Evolutionary conservation across 2,888 invertebrate genomes (phyloP).

Genomic region (Dione juno): DNA sequence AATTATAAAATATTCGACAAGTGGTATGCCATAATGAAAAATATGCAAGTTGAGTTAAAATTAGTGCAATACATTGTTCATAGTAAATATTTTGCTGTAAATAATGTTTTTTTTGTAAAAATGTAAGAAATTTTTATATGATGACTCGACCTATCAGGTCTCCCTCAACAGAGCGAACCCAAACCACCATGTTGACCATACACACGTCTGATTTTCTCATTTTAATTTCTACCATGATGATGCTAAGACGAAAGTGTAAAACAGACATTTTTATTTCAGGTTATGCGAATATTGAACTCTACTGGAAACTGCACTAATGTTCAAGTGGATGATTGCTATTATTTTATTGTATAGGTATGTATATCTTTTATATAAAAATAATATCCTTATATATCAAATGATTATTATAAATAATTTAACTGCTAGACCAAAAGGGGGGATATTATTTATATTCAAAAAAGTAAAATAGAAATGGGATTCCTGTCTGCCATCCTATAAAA

Average conservation of each 20-base stretch:
- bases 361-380: not conserved
- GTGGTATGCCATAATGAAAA: no score
- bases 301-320: no score
- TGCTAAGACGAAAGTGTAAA: not conserved
- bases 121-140: constrained; percentile 51
- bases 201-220: not conserved
- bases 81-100: no score
- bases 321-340: not conserved
- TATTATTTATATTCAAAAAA: no score
- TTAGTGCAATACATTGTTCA: no score
- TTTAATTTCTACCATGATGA: not conserved
- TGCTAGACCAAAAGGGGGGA: not conserved
- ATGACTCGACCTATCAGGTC: constrained; percentile 77
- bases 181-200: constrained; percentile 60
- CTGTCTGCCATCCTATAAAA: constrained; percentile 44
- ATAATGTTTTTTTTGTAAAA: no score
- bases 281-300: not conserved
- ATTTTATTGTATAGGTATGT: not conserved
- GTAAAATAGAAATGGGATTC: not conserved
- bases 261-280: constrained; percentile 3
- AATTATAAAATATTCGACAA: no score
- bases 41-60: no score
- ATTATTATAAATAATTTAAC: not conserved
- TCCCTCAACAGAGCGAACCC: constrained; percentile 81
- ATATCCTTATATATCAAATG: no score